phyloP scores from a whole-genome alignment of 2,888 invertebrate genomes.

The Thereva unica region DNA sequence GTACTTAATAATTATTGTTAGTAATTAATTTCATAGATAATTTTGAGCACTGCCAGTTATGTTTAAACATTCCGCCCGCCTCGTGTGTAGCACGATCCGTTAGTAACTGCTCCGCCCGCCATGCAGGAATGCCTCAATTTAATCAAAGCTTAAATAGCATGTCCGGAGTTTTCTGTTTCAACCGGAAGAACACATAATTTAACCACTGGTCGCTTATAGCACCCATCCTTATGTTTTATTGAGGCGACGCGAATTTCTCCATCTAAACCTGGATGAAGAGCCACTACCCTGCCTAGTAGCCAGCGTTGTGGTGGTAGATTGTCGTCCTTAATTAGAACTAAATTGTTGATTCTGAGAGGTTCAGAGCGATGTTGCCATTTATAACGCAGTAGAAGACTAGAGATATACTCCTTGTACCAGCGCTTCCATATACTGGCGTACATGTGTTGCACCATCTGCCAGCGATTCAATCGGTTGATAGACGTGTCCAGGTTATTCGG shows the following conservation, averaged over 20 bases:
- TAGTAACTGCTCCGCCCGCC: neutral
- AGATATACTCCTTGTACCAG: neutral
- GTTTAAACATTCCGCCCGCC: no score
- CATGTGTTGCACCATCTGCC: no score
- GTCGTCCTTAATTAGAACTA: neutral
- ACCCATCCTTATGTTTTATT: neutral
- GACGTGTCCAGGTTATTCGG: no score
- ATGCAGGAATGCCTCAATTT: neutral
- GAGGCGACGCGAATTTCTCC: neutral
- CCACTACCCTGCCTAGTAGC: neutral
- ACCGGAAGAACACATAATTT: neutral
- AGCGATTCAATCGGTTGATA: no score
- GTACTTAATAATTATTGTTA: no score
- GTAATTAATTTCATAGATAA: no score
- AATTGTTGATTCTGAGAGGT: neutral
- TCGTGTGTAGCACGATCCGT: no score
- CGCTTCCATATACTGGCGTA: conserved; percentile 6
- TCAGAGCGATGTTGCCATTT: neutral
- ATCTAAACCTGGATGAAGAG: neutral
- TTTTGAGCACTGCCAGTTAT: no score
- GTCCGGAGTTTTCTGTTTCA: neutral
- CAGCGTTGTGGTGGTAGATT: neutral
- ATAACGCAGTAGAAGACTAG: neutral
- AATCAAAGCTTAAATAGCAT: neutral
- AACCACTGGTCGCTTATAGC: neutral